Evolutionary conservation across 2,113 vertebrate species (phyloP).

Genomic region (Xiphorhynchus elegans): DNA sequence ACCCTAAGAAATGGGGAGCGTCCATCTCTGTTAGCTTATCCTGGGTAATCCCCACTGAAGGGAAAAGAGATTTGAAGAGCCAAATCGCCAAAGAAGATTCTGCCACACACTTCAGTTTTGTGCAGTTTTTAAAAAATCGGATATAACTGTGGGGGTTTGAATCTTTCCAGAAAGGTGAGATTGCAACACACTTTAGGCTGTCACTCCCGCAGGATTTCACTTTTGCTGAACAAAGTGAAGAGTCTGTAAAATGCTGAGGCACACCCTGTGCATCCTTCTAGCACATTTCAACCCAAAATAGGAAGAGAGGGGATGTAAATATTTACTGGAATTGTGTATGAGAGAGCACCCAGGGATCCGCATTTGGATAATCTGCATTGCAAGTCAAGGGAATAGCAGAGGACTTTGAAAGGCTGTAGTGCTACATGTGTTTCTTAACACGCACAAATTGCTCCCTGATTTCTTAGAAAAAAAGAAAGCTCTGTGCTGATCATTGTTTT

Average conservation of each 20-base stretch:
- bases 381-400: slow-evolving; percentile 26
- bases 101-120: not conserved
- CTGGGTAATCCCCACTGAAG: not conserved
- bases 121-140: not conserved
- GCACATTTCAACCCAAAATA: not conserved
- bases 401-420: slow-evolving; percentile 22
- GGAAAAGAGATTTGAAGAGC: not conserved
- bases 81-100: not conserved
- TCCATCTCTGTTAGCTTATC: not conserved
- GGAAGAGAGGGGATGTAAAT: not conserved
- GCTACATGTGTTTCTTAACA: not conserved
- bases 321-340: not conserved
- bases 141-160: not conserved
- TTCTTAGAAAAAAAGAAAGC: not conserved
- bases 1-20: not conserved
- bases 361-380: slow-evolving; percentile 35
- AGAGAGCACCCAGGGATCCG: not conserved
- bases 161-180: not conserved
- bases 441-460: not conserved
- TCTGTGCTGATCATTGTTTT: not conserved
- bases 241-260: not conserved
- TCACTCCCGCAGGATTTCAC: not conserved
- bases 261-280: not conserved
- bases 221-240: slow-evolving; percentile 5
- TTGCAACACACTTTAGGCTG: not conserved